Evolutionary conservation across 2,113 vertebrate species (phyloP).

Genomic region (Saccopteryx bilineata): DNA sequence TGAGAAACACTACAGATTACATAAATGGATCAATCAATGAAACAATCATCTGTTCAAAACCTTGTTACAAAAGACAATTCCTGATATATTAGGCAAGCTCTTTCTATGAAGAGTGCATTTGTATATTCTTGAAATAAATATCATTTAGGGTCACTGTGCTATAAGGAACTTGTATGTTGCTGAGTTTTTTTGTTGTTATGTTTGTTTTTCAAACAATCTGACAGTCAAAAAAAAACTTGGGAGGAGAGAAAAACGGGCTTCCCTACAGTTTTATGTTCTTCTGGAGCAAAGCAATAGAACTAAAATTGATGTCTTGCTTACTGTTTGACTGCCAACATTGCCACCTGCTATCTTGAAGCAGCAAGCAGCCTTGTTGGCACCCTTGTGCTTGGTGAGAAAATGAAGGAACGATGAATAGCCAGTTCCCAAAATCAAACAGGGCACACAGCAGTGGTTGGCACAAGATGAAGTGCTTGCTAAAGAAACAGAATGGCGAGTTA

Average conservation of each 20-base stretch:
- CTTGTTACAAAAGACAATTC: neutral
- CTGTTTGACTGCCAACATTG: conserved; percentile 62
- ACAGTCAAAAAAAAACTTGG: conserved; percentile 26
- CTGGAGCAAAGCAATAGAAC: conserved; percentile 59
- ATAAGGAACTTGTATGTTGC: conserved; percentile 26
- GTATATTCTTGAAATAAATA: conserved; percentile 46
- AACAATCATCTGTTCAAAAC: neutral
- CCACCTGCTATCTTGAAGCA: conserved; percentile 66
- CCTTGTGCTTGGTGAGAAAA: conserved; percentile 56
- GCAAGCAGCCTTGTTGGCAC: conserved; percentile 69
- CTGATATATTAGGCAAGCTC: neutral
- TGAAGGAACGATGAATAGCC: conserved; percentile 65
- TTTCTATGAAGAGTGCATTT: neutral
- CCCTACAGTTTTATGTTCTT: conserved; percentile 60
- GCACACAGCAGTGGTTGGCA: conserved; percentile 75
- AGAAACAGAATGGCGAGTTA: conserved; percentile 75
- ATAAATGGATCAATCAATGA: neutral
- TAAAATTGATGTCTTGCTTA: conserved; percentile 51
- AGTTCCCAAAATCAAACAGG: conserved; percentile 69
- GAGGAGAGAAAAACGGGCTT: conserved; percentile 49
- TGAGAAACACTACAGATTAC: conserved; percentile 11
- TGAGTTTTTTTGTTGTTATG: neutral
- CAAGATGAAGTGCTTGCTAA: conserved; percentile 73
- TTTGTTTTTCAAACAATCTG: neutral
- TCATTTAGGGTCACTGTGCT: neutral